Base-by-base conservation (phyloP, 2,113 vertebrate genomes). In the Silurus asotus region DNA sequence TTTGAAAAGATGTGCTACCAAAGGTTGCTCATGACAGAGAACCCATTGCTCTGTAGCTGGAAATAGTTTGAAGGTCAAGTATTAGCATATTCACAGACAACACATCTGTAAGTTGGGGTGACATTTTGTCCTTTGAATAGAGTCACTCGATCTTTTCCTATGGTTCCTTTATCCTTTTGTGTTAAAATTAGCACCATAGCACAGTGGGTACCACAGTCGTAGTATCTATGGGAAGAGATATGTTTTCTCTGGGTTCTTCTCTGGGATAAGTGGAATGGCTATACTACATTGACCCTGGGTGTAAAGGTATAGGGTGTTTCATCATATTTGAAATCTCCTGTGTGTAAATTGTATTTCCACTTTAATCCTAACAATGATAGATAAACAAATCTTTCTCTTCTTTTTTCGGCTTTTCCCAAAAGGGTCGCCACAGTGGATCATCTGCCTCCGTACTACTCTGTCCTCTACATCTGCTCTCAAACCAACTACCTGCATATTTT, bases 21-120 rank as follows among this genome's bases (percentile, higher is more conserved):
- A 75, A 86, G 81, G 51, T 82, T 72, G 62, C 28, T 64, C 49
- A 65, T 89, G 84, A 82, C 82, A 84, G 84, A 81, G 74, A 45
- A 65, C 13, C 76, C 64, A 81, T 75, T 85, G 83, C 70, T 75
- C 69, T 59, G 51, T 25, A 62, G 74, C 82, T 56, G 69, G 49
- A 28, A 87, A 87, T 75, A 79, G 77, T 84, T 84, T 85, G 85
- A 90, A 89, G 84, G 86, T 89, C 84, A 90, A 76, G 55, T 59
- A 82, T 78, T 86, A 64, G 56, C 49, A 69, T 74, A 49, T 84
- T 83, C 53, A 78, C 20, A 90, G 76, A 69, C 56, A 76, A 48
- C 61, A 84, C 76, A 25, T 84, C 51, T 55, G 76, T 84, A 67
- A 81, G 55, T 75, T 55, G 59, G 82, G 78, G 80, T 81, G 81